Base-by-base conservation (phyloP, 2,888 invertebrate genomes). In the Eretmocerus hayati region DNA sequence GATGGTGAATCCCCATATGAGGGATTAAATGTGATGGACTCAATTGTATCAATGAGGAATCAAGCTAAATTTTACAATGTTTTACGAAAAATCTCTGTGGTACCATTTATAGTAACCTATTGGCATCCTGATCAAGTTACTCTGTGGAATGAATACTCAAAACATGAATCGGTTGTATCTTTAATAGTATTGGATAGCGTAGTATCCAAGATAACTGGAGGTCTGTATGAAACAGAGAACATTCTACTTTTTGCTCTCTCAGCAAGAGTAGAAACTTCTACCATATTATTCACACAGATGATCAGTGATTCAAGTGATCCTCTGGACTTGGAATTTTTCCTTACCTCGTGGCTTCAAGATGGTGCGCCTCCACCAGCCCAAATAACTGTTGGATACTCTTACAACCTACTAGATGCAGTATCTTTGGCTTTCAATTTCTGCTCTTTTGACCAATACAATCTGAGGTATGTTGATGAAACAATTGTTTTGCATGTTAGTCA, bases 341-440 rank as follows among this genome's bases (percentile, higher is more conserved):
- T 53, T 1, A 47, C 31, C 20, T 42, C 9, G 20, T 53, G 53
- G 53, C 18, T 50, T 13, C 32, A 50, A 42, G 26, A 13, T 16
- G 36, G 31, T 21, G 46, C 42, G 31, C 13, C 20, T 19, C 39
- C 42, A 35, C 53, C 53, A 50, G 11, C 35, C 3, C 40, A 50
- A 46, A 11, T 53, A 19, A 37, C 40, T 11, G 4, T 48, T 40
- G 40, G 36, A 6, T 53, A 50, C 22, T 53, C 50, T 2, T 40
- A 48, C 9, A 36, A 13, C 32, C 13, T 48, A 23, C 21, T 53
- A 16, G 40, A 53, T 50, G 53, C 53, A 32, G 38, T 37, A 30
- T 48, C 53, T 20, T 23, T 53, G 35, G 42, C 50, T 4, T 53
- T 53, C 20, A 53, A 53, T 40, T 45, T 40, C 37, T 53, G 45